phyloP scores from a whole-genome alignment of 2,113 vertebrate genomes.

The Pomatorhinus ruficollis region DNA sequence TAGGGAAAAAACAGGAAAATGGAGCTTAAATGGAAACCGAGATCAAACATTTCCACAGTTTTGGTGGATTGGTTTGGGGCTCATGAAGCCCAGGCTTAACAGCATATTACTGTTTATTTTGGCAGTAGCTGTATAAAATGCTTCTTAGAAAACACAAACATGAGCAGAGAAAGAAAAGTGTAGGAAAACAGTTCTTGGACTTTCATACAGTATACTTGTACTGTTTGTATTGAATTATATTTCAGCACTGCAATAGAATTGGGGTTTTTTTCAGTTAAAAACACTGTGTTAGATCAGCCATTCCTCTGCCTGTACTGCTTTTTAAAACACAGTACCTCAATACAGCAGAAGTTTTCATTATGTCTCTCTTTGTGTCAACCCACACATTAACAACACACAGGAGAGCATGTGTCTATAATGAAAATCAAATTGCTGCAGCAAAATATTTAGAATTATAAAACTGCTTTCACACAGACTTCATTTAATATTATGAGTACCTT shows the following conservation, averaged over 20 bases:
- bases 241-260: not conserved
- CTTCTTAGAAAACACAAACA: not conserved
- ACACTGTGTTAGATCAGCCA: not conserved
- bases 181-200: not conserved
- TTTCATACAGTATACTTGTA: not conserved
- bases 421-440: not conserved
- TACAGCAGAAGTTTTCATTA: not conserved
- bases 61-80: not conserved
- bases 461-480: not conserved
- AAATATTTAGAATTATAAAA: not conserved
- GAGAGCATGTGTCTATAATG: not conserved
- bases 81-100: not conserved
- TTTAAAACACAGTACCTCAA: not conserved
- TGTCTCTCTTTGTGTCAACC: not conserved
- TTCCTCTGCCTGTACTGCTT: not conserved
- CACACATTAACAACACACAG: not conserved
- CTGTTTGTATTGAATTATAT: not conserved
- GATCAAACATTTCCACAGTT: not conserved
- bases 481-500: not conserved
- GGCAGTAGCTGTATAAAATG: not conserved
- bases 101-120: not conserved
- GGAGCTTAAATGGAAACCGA: not conserved
- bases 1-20: not conserved
- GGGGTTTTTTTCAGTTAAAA: not conserved
- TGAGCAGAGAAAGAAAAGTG: not conserved